Evolutionary conservation across 2,113 vertebrate species (phyloP), one percentile per base, ranked within the genome.

Genomic region (Anseranas semipalmata): DNA sequence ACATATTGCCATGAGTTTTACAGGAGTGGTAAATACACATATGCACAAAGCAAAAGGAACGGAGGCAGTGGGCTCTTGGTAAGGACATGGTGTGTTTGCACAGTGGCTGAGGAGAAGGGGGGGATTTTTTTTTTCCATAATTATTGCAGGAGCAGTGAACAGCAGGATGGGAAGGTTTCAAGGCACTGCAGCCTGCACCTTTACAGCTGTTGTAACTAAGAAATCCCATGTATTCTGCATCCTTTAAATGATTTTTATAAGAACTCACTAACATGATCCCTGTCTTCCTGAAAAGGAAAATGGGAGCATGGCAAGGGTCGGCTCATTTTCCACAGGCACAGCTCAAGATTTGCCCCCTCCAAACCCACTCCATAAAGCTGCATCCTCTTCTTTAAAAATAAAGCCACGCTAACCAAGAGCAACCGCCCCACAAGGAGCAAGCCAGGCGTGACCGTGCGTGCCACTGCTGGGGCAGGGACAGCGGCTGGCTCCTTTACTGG

Each of bases 281-380:
- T 74, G 10, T 9, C 55, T 28, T 20, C 7, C 33, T 72, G 20
- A 14, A 30, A 2, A 17, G 48, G n/a, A 41, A n/a, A 16, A 21
- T 3, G 30, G 58, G 46, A 76, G 41, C 2, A 0, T 2, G 25
- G 39, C 6, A 37, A 46, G 46, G 66, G 41, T 63, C 5, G 2
- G 73, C 27, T 81, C 1, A 28, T 30, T 88, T 39, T 19, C 68
- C 50, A 4, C 0, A 9, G 1, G 2, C 15, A 27, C 2, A 0
- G 58, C 0, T 11, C 35, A 63, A 67, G 21, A 27, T 76, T 17
- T 39, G 4, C 35, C 30, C 35, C 77, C 60, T 74, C 66, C 70
- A 71, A 20, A 45, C 10, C 14, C 24, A 43, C 48, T 39, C 52
- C 18, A 33, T 33, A 62, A 24, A 74, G 25, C 67, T 32, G 11